phyloP scores from a whole-genome alignment of 1,140 invertebrate species.

The Tribolium madens region DNA sequence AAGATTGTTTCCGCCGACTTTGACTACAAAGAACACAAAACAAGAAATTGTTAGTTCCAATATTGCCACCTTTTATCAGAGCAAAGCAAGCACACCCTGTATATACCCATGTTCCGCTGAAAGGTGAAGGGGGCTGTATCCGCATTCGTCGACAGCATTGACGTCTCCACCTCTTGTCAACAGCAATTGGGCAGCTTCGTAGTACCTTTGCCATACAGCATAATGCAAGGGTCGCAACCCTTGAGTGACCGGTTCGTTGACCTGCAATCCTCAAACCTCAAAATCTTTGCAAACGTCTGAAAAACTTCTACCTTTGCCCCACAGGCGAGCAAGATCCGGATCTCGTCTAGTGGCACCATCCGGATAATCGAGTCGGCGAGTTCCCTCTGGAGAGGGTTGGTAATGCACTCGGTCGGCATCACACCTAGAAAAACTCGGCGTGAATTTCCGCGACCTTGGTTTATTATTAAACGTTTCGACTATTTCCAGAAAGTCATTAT shows the following conservation, averaged over 20 bases:
- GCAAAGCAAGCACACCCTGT: no score
- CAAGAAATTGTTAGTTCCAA: no score
- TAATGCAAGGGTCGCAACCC: conserved; percentile 92
- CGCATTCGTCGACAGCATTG: conserved; percentile 88
- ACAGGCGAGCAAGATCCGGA: conserved; percentile 85
- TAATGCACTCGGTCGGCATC: conserved; percentile 80
- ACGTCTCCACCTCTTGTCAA: conserved; percentile 85
- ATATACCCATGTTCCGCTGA: conserved; percentile 84
- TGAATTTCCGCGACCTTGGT: conserved; percentile 26
- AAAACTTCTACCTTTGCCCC: conserved; percentile 79
- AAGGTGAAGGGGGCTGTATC: conserved; percentile 89
- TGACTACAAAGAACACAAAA: no score
- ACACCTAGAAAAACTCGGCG: conserved; percentile 53
- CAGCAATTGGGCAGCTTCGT: conserved; percentile 82
- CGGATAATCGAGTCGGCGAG: conserved; percentile 91
- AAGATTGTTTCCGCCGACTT: no score
- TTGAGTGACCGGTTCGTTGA: conserved; percentile 81
- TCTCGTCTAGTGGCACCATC: conserved; percentile 87
- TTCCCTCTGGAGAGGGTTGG: conserved; percentile 84
- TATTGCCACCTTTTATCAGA: no score
- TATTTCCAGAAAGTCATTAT: conserved; percentile 46
- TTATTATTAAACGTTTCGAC: conserved; percentile 24
- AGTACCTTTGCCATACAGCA: conserved; percentile 87
- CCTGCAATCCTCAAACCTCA: conserved; percentile 63
- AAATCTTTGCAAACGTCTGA: not conserved